These are phyloP conservation scores for Falcaria lacertinaria DNA, from an alignment of 2,888 invertebrate genomes.

Conservation along the genomic window DNA sequence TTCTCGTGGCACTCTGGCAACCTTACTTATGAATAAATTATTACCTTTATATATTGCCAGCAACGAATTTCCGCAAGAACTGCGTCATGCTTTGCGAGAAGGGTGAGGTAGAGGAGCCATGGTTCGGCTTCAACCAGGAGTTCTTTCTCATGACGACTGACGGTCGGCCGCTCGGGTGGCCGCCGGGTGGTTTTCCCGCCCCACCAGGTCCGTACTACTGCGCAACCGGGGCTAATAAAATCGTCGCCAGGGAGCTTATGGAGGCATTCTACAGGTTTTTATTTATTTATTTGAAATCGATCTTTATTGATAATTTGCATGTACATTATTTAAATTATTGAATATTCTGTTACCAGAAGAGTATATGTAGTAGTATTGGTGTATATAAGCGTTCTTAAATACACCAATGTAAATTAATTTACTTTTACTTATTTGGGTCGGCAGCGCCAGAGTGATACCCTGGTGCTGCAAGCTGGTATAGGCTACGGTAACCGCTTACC, in stretches of 20 bases:
- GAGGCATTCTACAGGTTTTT: constrained; percentile 84
- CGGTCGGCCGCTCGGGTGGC: constrained; percentile 86
- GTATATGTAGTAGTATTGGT: too few species aligned
- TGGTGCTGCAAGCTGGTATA: too few species aligned
- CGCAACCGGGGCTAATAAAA: constrained; percentile 88
- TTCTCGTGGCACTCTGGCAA: too few species aligned
- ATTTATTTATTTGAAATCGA: not conserved
- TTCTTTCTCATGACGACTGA: constrained; percentile 63
- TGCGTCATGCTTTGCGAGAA: constrained; percentile 78
- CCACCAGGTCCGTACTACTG: constrained; percentile 91
- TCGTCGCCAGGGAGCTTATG: constrained; percentile 88
- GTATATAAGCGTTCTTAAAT: too few species aligned
- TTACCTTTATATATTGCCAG: constrained; percentile 27
- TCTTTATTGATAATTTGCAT: not conserved
- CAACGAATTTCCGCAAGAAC: constrained; percentile 52
- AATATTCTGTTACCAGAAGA: too few species aligned
- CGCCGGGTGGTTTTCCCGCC: constrained; percentile 83
- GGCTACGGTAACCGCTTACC: too few species aligned
- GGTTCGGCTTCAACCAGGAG: constrained; percentile 88
- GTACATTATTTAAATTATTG: constrained; percentile 41
- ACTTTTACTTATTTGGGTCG: too few species aligned
- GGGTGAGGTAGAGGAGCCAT: constrained; percentile 80
- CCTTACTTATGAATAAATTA: too few species aligned
- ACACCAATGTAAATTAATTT: too few species aligned
- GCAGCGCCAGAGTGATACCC: too few species aligned